Evolutionary conservation across 1,140 invertebrate genomes (phyloP).

Genomic region (Diabrotica undecimpunctata): DNA sequence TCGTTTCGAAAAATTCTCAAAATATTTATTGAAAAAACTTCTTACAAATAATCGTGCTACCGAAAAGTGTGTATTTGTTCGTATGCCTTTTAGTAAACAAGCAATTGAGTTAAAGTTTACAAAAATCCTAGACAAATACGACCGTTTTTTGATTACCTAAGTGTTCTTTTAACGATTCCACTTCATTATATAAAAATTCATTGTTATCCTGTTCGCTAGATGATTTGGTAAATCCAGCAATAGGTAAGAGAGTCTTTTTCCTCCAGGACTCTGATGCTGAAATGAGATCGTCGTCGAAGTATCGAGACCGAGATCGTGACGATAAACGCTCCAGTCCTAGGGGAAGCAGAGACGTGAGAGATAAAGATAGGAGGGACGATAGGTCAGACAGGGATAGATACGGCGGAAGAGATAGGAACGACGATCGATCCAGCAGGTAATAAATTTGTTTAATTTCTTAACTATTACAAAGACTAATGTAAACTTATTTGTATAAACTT

Average conservation of each 20-base stretch:
- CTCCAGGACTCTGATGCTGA: slow-evolving; percentile 31
- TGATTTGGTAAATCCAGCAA: slow-evolving; percentile 13
- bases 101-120: too few relatives aligned
- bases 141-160: too few relatives aligned
- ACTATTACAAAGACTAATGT: too few relatives aligned
- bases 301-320: slow-evolving; percentile 3
- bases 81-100: too few relatives aligned
- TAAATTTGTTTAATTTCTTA: neutral
- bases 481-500: too few relatives aligned
- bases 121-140: too few relatives aligned
- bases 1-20: too few relatives aligned
- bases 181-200: neutral
- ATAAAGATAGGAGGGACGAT: slow-evolving; percentile 14
- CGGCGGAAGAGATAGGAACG: slow-evolving; percentile 12
- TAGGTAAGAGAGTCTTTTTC: slow-evolving; percentile 33
- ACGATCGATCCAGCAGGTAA: slow-evolving; percentile 1
- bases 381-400: slow-evolving; percentile 16
- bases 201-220: slow-evolving; percentile 9
- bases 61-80: too few relatives aligned
- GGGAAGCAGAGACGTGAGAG: slow-evolving; percentile 14
- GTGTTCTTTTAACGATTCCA: neutral
- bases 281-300: slow-evolving; percentile 5
- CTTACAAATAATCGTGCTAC: too few relatives aligned
- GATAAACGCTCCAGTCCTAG: slow-evolving; percentile 18
- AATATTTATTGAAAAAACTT: too few relatives aligned